These are phyloP conservation scores for Ephialtes manifestator DNA, from an alignment of 2,888 invertebrate species.

Conservation along the genomic window DNA sequence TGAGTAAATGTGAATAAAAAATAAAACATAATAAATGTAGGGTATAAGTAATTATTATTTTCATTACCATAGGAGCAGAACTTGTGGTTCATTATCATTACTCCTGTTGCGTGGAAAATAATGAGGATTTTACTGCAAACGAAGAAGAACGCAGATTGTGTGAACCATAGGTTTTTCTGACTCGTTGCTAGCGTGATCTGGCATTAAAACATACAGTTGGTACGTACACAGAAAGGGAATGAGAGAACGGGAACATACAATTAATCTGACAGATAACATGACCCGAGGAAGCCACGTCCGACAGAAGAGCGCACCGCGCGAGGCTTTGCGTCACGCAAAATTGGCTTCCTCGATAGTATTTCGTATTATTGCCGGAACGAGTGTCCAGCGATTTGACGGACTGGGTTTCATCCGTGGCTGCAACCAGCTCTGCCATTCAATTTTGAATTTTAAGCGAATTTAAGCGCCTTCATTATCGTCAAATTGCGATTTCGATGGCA, in stretches of 20 bases:
- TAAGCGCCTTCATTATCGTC: background rate
- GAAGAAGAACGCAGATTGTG: background rate
- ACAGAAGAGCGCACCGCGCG: constrained; percentile 63
- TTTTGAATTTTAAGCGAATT: background rate
- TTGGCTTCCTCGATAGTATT: constrained; percentile 77
- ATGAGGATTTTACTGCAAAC: background rate
- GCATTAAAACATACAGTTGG: constrained; percentile 1
- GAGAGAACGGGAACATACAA: constrained; percentile 69
- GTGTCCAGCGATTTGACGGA: background rate
- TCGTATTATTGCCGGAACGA: constrained; percentile 33
- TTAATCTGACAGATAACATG: constrained; percentile 83
- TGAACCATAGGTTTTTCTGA: background rate
- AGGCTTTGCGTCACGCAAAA: constrained; percentile 80
- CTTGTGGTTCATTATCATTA: background rate
- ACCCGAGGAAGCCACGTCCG: constrained; percentile 79
- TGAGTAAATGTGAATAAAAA: background rate
- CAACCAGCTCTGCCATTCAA: background rate
- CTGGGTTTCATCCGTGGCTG: background rate
- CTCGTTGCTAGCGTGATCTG: background rate
- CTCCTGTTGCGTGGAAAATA: background rate
- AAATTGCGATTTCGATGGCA: background rate
- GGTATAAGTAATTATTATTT: too few species aligned
- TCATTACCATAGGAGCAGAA: background rate
- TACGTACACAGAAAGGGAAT: background rate
- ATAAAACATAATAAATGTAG: too few species aligned